Conservation (phyloP, 2,888 invertebrate species). For the Synergus gifuensis region DNA sequence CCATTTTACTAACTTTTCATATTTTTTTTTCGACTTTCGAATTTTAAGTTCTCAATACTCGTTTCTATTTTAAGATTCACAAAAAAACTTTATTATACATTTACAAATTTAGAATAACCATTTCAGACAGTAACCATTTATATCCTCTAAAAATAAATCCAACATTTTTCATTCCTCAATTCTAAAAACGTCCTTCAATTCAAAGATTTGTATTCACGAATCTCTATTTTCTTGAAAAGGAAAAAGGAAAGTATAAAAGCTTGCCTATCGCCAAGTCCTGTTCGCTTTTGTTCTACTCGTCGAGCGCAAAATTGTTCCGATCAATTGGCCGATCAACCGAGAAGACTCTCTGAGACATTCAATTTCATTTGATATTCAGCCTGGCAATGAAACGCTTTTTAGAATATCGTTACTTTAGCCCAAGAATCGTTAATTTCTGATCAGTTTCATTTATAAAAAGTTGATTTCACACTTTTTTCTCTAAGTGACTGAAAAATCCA, state of each 20-base stretch:
- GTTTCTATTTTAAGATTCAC: too few species aligned
- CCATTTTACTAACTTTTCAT: background rate
- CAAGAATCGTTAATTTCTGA: background rate
- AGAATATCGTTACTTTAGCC: conserved; percentile 20
- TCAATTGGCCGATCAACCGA: conserved; percentile 31
- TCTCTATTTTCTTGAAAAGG: background rate
- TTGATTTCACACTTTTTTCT: background rate
- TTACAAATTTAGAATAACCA: too few species aligned
- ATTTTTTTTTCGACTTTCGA: background rate
- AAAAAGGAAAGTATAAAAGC: conserved; percentile 3
- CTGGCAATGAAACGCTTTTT: conserved; percentile 23
- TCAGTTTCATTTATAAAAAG: background rate
- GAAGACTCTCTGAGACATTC: conserved; percentile 15
- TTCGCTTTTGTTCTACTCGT: conserved; percentile 32
- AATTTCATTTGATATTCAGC: conserved; percentile 29
- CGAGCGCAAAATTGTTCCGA: conserved; percentile 24
- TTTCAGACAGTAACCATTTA: too few species aligned
- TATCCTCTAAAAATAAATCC: background rate
- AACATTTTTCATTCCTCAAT: background rate
- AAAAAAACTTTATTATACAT: too few species aligned
- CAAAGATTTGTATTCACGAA: conserved; percentile 14
- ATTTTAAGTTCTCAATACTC: too few species aligned
- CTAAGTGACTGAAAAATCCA: background rate
- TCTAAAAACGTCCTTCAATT: background rate
- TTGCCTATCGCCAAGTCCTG: conserved; percentile 7